Percentiles rank a stretch among this genome's conserved stretches.
phyloP scores from a whole-genome alignment of 2,888 invertebrate genomes.

The Drosophila gaucha region DNA sequence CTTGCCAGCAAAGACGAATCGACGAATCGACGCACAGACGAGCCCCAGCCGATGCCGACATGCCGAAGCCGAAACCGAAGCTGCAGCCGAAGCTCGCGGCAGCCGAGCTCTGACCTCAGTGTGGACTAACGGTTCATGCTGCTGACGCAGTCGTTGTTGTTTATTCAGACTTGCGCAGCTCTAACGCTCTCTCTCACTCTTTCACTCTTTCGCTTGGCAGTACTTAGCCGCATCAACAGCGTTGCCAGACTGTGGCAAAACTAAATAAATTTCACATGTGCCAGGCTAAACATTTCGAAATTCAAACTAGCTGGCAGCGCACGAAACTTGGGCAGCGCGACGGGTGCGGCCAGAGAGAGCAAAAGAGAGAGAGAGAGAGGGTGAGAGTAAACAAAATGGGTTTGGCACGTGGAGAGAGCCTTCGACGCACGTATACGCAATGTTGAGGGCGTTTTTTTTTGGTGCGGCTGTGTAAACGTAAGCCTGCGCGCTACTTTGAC shows the following conservation, averaged over 20 bases:
- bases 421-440: slow-evolving; percentile 52
- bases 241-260: slow-evolving; percentile 19
- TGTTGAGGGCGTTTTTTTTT: slow-evolving; percentile 33
- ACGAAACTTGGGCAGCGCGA: background rate
- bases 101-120: slow-evolving; percentile 31
- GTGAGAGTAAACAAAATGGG: slow-evolving; percentile 37
- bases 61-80: background rate
- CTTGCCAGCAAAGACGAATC: slow-evolving; percentile 40
- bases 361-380: background rate
- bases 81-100: background rate
- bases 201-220: background rate
- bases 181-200: background rate
- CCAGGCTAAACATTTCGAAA: background rate
- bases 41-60: slow-evolving; percentile 1
- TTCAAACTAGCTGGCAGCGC: slow-evolving; percentile 33
- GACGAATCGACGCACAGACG: slow-evolving; percentile 3
- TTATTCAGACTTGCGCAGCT: slow-evolving; percentile 36
- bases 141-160: slow-evolving; percentile 39
- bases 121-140: slow-evolving; percentile 32
- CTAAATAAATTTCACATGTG: background rate
- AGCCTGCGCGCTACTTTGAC: slow-evolving; percentile 55
- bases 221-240: background rate
- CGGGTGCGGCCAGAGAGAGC: slow-evolving; percentile 13
- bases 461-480: slow-evolving; percentile 23
- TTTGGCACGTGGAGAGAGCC: slow-evolving; percentile 41